Evolutionary conservation across 2,797 vertebrate genomes (phyloP).

Genomic region (Amniataba percoides): DNA sequence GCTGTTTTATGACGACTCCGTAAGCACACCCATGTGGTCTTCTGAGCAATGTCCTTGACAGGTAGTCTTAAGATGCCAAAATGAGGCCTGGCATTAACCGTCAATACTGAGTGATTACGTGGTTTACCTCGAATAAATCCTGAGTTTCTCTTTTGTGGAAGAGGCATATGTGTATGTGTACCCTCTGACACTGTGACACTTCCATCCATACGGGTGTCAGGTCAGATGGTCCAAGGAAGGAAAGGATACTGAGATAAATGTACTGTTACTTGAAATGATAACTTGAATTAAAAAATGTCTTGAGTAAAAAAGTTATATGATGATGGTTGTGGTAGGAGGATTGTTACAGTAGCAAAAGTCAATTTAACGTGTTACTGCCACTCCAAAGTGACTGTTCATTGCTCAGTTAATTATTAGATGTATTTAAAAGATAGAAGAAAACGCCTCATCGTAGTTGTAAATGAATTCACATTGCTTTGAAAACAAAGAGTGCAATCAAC

Average conservation of each 20-base stretch:
- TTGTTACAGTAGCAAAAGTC: background rate
- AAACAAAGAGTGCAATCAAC: background rate
- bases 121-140: constrained; percentile 14
- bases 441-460: background rate
- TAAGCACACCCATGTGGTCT: constrained; percentile 57
- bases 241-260: background rate
- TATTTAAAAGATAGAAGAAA: background rate
- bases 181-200: too few relatives aligned
- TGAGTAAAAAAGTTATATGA: too few relatives aligned
- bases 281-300: background rate
- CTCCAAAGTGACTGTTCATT: background rate
- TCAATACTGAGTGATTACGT: constrained; percentile 13
- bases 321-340: too few relatives aligned
- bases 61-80: constrained; percentile 51
- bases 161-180: background rate
- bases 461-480: background rate
- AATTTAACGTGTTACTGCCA: background rate
- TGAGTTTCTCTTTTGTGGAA: constrained; percentile 8
- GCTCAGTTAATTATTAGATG: background rate
- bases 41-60: constrained; percentile 59
- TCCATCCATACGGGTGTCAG: background rate
- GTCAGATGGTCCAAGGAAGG: background rate
- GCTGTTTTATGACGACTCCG: constrained; percentile 71
- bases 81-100: constrained; percentile 26
- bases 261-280: background rate